Conservation (phyloP, 2,888 invertebrate genomes). For the Rutpela maculata region DNA sequence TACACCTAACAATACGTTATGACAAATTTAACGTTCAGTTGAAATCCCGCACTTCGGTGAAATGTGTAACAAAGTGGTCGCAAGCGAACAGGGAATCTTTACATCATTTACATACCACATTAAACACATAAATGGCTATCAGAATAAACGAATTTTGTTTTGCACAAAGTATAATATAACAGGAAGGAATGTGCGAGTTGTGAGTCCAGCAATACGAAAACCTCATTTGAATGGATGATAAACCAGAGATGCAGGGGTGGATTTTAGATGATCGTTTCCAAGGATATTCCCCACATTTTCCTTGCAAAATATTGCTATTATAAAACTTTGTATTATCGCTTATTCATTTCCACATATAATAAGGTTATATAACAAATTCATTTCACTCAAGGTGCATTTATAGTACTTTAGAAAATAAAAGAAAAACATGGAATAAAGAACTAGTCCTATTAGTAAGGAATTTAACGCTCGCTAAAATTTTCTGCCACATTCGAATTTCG, state of each 20-base stretch:
- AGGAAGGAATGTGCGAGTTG: slow-evolving; percentile 62
- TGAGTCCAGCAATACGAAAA: slow-evolving; percentile 61
- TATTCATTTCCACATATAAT: too few relatives aligned
- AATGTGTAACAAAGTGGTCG: slow-evolving; percentile 36
- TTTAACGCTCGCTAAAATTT: too few relatives aligned
- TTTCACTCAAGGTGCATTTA: too few relatives aligned
- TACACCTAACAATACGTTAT: slow-evolving; percentile 9
- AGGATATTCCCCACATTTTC: not conserved
- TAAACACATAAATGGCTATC: slow-evolving; percentile 56
- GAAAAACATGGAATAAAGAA: too few relatives aligned
- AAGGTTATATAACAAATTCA: too few relatives aligned
- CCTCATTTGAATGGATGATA: slow-evolving; percentile 64
- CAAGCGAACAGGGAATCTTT: slow-evolving; percentile 42
- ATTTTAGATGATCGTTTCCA: slow-evolving; percentile 11
- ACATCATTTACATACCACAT: slow-evolving; percentile 56
- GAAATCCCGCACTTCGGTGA: slow-evolving; percentile 20
- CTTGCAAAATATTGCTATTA: too few relatives aligned
- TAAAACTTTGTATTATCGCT: too few relatives aligned
- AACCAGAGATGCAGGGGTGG: slow-evolving; percentile 45
- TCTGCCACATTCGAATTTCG: too few relatives aligned
- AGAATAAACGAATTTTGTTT: slow-evolving; percentile 56
- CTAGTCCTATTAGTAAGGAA: too few relatives aligned
- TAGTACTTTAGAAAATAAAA: too few relatives aligned
- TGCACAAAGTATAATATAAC: slow-evolving; percentile 55
- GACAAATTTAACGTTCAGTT: slow-evolving; percentile 28